A percentile compares a stretch with the other conserved stretches of the same genome.
Conservation (phyloP, 2,797 vertebrate species). For the Moxostoma hubbsi region DNA sequence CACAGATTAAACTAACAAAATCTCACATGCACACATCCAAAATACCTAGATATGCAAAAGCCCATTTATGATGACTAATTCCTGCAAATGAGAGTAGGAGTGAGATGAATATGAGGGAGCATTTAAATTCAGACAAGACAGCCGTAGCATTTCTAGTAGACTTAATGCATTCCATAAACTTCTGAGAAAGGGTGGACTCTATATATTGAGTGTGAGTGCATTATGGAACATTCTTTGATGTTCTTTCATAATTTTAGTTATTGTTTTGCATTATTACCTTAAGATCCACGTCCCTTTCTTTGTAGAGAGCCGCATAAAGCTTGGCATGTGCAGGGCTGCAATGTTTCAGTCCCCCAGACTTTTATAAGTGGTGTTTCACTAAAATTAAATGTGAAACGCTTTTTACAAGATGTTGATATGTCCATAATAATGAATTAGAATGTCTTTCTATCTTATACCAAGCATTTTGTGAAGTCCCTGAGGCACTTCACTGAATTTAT, state of each 20-base stretch:
- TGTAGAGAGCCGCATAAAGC: not conserved
- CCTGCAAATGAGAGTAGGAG: slow-evolving; percentile 17
- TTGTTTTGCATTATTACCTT: not conserved
- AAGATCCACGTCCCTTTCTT: not conserved
- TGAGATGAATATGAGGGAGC: not conserved
- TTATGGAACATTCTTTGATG: slow-evolving; percentile 14
- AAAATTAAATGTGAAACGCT: too few relatives aligned
- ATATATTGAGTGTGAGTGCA: not conserved
- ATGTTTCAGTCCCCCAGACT: too few relatives aligned
- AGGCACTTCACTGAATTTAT: too few relatives aligned
- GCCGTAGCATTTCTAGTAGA: too few relatives aligned
- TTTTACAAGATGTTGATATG: too few relatives aligned
- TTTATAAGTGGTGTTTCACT: too few relatives aligned
- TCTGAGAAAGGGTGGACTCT: not conserved
- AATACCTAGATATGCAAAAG: slow-evolving; percentile 9
- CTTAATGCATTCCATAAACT: not conserved
- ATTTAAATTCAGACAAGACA: not conserved
- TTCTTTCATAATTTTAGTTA: not conserved
- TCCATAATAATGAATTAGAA: too few relatives aligned
- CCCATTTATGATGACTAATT: slow-evolving; percentile 10
- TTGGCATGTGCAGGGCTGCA: not conserved
- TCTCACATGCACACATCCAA: not conserved
- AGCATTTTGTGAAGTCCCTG: too few relatives aligned
- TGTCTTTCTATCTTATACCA: too few relatives aligned
- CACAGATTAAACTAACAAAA: not conserved